A percentile compares a stretch with the other conserved stretches of the same genome.
Evolutionary conservation across 2,888 invertebrate species (phyloP).

Genomic region (Limnephilus rhombicus): DNA sequence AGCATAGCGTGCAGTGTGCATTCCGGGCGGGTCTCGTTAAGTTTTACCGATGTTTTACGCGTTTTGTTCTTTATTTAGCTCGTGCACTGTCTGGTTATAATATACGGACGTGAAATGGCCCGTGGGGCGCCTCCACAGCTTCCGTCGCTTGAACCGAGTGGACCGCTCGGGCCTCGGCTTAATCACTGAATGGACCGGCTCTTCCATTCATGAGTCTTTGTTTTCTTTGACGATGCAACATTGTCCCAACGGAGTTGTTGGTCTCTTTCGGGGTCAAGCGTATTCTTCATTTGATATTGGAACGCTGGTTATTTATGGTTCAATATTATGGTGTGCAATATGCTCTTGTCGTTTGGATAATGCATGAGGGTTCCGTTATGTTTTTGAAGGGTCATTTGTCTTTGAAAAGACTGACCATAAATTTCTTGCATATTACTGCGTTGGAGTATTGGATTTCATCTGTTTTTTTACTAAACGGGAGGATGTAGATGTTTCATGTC

Average conservation of each 20-base stretch:
- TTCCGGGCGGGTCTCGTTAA: neutral
- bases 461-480: neutral
- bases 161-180: neutral
- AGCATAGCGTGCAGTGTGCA: neutral
- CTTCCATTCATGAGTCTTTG: constrained; percentile 23
- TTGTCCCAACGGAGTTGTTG: neutral
- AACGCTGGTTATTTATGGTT: neutral
- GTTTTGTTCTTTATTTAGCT: constrained; percentile 35
- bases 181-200: neutral
- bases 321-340: neutral
- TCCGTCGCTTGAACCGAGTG: neutral
- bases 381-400: neutral
- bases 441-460: neutral
- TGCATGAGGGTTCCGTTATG: neutral
- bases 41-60: constrained; percentile 3
- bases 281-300: neutral
- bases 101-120: neutral
- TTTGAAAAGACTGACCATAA: neutral
- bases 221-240: constrained; percentile 28
- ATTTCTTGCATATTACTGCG: neutral
- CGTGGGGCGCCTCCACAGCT: neutral
- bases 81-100: neutral
- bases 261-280: neutral
- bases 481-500: neutral
- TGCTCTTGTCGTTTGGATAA: neutral